These are phyloP conservation scores for Corythaixoides concolor DNA, from an alignment of 2,113 vertebrate genomes.

Conservation along the genomic window DNA sequence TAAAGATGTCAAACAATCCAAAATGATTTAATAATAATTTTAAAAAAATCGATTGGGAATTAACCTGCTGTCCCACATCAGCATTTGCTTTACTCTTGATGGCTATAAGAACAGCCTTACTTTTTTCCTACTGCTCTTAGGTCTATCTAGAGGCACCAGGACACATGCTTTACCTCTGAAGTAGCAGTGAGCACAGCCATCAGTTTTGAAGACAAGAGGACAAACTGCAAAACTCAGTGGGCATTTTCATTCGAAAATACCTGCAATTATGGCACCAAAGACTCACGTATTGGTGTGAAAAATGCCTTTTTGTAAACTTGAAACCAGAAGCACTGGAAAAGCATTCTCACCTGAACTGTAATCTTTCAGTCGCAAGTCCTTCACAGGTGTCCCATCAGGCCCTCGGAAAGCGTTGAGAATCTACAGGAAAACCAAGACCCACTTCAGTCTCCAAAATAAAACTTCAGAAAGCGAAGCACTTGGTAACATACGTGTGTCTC, in stretches of 20 bases:
- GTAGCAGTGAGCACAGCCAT: not conserved
- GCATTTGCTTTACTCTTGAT: not conserved
- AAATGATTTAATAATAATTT: not conserved
- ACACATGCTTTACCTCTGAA: not conserved
- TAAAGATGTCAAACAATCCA: not conserved
- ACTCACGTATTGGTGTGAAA: not conserved
- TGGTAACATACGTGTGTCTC: not conserved
- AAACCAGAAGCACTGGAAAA: not conserved
- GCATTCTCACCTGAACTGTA: slow-evolving; percentile 77
- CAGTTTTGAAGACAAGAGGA: not conserved
- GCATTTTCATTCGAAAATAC: slow-evolving; percentile 18
- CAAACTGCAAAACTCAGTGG: not conserved
- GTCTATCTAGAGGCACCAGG: not conserved
- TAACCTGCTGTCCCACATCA: not conserved
- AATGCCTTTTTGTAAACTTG: not conserved
- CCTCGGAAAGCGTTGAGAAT: slow-evolving; percentile 77
- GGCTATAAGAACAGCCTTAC: not conserved
- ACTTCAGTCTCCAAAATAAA: slow-evolving; percentile 1
- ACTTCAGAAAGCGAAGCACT: not conserved
- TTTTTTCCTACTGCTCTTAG: not conserved
- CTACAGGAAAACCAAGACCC: slow-evolving; percentile 47
- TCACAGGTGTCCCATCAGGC: slow-evolving; percentile 71
- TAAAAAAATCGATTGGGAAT: not conserved
- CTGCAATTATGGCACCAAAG: not conserved
- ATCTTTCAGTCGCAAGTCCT: slow-evolving; percentile 78